Percentiles rank a stretch among this genome's conserved stretches.
These are phyloP conservation scores for Diarsia mendica DNA, from an alignment of 2,888 invertebrate species.

Conservation along the genomic window DNA sequence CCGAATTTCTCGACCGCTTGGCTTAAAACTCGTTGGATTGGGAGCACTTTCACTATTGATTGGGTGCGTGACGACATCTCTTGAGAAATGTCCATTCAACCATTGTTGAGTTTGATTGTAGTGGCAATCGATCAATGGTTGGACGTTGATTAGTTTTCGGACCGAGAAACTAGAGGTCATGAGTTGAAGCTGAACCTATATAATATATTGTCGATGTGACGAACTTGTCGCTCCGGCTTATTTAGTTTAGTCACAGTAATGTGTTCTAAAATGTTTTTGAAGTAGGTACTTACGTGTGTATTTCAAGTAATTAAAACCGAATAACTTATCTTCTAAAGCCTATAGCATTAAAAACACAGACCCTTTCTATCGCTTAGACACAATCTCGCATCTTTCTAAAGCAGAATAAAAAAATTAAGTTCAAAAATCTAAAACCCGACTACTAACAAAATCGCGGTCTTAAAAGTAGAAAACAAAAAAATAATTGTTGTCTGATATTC, in stretches of 20 bases:
- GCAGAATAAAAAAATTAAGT: too few relatives aligned
- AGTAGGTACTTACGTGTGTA: not conserved
- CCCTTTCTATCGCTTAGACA: not conserved
- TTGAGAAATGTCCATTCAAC: conserved; percentile 25
- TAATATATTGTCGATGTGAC: not conserved
- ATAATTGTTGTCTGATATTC: too few relatives aligned
- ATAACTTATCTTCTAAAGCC: not conserved
- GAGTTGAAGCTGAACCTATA: not conserved
- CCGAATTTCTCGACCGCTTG: conserved; percentile 21
- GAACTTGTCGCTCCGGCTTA: not conserved
- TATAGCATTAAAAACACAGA: not conserved
- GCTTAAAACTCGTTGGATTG: conserved; percentile 23
- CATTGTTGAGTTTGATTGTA: conserved; percentile 15
- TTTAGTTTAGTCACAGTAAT: not conserved
- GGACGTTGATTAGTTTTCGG: not conserved
- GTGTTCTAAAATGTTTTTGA: not conserved
- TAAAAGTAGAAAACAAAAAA: too few relatives aligned
- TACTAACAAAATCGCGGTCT: too few relatives aligned
- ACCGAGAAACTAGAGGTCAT: not conserved
- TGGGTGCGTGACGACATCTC: conserved; percentile 26
- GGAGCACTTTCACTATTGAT: conserved; percentile 46
- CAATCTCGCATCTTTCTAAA: not conserved
- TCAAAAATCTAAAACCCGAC: too few relatives aligned
- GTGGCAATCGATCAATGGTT: not conserved
- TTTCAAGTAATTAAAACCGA: not conserved